Evolutionary conservation across 2,113 vertebrate genomes (phyloP).

Genomic region (Oryzias melastigma): DNA sequence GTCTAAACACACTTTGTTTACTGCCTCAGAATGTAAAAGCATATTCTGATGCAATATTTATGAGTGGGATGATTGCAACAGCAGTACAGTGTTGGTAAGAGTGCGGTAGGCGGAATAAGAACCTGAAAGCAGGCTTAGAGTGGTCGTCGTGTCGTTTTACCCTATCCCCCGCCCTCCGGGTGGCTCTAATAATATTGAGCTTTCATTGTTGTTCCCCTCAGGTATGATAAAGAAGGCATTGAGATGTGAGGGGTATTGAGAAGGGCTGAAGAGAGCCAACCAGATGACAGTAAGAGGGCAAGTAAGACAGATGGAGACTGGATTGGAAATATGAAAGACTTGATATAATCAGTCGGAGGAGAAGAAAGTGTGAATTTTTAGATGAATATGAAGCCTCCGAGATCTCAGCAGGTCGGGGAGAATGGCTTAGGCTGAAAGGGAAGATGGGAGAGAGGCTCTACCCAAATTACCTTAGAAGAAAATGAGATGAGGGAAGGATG

Average conservation of each 20-base stretch:
- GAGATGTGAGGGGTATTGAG: constrained; percentile 13
- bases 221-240: constrained; percentile 23
- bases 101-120: constrained; percentile 5
- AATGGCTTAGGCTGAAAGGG: constrained; percentile 13
- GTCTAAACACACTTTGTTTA: not conserved
- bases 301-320: constrained; percentile 14
- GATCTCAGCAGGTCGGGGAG: constrained; percentile 18
- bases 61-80: constrained; percentile 8
- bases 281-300: constrained; percentile 1
- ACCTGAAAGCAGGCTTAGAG: not conserved
- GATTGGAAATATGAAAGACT: constrained; percentile 25
- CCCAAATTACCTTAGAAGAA: constrained; percentile 43
- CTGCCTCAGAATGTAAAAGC: constrained; percentile 14
- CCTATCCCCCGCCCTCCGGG: no score
- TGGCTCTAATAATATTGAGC: constrained; percentile 10
- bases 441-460: constrained; percentile 22
- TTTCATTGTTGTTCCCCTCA: constrained; percentile 1
- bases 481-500: constrained; percentile 51
- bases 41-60: constrained; percentile 28
- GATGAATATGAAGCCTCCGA: constrained; percentile 26
- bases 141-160: not conserved
- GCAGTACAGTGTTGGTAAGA: constrained; percentile 14
- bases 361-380: constrained; percentile 23
- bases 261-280: constrained; percentile 2
- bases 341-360: constrained; percentile 10